Base-by-base conservation (phyloP, 1,140 invertebrate species). In the Pseudomyrmex dendroicus region DNA sequence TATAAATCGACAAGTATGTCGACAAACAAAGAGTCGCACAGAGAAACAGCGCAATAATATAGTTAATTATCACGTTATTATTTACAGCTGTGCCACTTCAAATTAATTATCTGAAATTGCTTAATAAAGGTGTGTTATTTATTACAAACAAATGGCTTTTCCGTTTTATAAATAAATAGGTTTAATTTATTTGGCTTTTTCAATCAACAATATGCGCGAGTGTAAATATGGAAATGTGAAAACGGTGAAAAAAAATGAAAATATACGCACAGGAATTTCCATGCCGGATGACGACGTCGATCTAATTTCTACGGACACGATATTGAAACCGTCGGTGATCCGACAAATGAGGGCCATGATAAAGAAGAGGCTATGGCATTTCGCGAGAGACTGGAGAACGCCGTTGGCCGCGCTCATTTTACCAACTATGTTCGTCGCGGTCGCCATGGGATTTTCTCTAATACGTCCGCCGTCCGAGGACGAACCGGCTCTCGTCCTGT, bases 371-470 rank as follows among this genome's bases (percentile, higher is more conserved):
- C 91, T 95, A 20, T 91, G 95, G 76, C 96, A 96, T 88, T 95
- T 96, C 85, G 87, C 90, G 7, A 94, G 95, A 25, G 96, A 96
- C 86, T 96, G 94, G 91, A 94, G 95, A 87, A 93, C 96, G 22
- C 92, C 96, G 17, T 94, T 96, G 73, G 94, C 95, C n/a, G 94
- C 96, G 13, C 88, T 96, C n/a, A 88, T 95, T 61, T 92, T 96
- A 85, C 96, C 96, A 1, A 95, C 95, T 0, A 83, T 96, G 62
- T 96, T 96, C 90, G 95, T 96, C 63, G 92, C 95, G 1, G 91
- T 95, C 15, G 96, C 96, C 44, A 96, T 96, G 96, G 96, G 95
- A 73, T 96, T 96, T 92, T 95, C 96, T 48, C 94, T 95, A 86
- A 95, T 96, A 84, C 94, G 96, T 1, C 95, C 96, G 46, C 96